Base-by-base conservation (phyloP, 2,888 invertebrate species). In the Physocephala rufipes region DNA sequence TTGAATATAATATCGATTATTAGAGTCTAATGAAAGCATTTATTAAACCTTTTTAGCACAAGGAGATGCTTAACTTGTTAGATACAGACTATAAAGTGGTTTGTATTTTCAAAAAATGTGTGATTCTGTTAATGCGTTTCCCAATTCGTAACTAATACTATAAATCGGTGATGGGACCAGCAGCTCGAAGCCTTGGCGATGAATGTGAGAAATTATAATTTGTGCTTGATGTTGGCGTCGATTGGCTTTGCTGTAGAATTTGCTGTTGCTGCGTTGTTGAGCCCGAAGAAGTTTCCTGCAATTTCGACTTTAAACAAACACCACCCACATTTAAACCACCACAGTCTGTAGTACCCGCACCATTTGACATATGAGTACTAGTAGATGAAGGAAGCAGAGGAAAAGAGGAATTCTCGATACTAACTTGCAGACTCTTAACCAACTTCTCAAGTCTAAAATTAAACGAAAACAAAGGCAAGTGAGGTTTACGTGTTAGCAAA, bases 161-260 rank as follows among this genome's bases (percentile, higher is more conserved):
- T 83, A 86, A 85, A 78, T 86, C 86, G 51, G 86, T 86, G 72
- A 86, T 83, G 55, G 85, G 85, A 43, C 85, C 85, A 64, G 86
- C 82, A 66, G 84, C 79, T 78, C 83, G 84, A 76, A 85, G 76
- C 78, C 84, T 85, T 47, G 80, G 76, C 51, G 81, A 73, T 36
- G 76, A 71, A 66, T 76, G 76, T 51, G 73, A 55, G 58, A 71
- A 65, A 64, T 59, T 43, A 68, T 71, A 63, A 68, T 72, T 74
- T 45, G 68, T 61, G 24, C 74, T 59, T 28, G 73, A 67, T 53
- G 72, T 63, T 62, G 62, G 36, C 36, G 36, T 70, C 16, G 71
- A 71, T 21, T 70, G 70, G 15, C 68, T 69, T 61, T 73, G 72
- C 63, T 75, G 75, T 70, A 74, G 70, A 49, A 68, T 62, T 65